These are phyloP conservation scores for Crematogaster levior DNA, from an alignment of 2,888 invertebrate species.

Conservation along the genomic window DNA sequence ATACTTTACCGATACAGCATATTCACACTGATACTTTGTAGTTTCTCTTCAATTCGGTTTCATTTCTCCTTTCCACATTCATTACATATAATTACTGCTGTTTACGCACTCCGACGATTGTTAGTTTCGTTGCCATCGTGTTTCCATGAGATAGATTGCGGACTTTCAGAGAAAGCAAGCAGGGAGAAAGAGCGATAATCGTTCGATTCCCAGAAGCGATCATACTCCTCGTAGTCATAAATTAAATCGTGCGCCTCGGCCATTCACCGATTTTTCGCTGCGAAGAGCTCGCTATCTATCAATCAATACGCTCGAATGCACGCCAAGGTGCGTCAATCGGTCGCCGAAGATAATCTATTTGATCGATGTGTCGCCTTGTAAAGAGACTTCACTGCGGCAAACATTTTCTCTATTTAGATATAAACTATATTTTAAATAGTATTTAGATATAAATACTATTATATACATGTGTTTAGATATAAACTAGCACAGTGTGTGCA, in stretches of 20 bases:
- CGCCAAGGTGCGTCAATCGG: conserved; percentile 5
- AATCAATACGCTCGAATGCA: conserved; percentile 28
- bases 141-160: not conserved
- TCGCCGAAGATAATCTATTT: not conserved
- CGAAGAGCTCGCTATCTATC: conserved; percentile 27
- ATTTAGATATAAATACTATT: no score
- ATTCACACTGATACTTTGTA: not conserved
- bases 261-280: conserved; percentile 21
- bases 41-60: conserved; percentile 1
- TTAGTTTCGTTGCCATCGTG: not conserved
- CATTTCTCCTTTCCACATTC: not conserved
- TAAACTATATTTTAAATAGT: no score
- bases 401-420: not conserved
- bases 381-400: not conserved
- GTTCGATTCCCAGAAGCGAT: conserved; percentile 39
- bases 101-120: not conserved
- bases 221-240: conserved; percentile 3
- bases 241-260: conserved; percentile 26
- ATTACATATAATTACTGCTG: conserved; percentile 2
- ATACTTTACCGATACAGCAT: not conserved
- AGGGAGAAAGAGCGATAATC: conserved; percentile 25
- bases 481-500: not conserved
- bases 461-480: no score
- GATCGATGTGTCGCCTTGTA: conserved; percentile 28
- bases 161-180: conserved; percentile 28